phyloP scores from a whole-genome alignment of 1,140 invertebrate genomes.

The Drosophila erecta region DNA sequence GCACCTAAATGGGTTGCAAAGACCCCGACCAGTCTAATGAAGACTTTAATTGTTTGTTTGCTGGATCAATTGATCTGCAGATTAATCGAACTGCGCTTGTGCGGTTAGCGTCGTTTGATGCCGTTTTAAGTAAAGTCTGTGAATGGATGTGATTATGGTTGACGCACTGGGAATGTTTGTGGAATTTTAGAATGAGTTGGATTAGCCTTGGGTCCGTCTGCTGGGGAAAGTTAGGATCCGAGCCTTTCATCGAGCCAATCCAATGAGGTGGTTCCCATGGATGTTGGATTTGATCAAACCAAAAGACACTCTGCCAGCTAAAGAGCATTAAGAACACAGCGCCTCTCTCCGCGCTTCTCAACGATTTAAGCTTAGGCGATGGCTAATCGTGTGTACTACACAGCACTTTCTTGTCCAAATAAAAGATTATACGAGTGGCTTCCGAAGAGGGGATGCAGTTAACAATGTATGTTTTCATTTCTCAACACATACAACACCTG shows the following conservation, averaged over 20 bases:
- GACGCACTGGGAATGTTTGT: conserved; percentile 31
- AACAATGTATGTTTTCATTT: conserved; percentile 15
- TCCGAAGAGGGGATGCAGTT: conserved; percentile 12
- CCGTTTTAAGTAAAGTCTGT: conserved; percentile 52
- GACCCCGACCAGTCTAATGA: conserved; percentile 56
- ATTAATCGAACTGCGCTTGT: conserved; percentile 41
- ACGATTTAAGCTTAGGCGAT: neutral
- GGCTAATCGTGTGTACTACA: conserved; percentile 8
- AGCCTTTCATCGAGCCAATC: conserved; percentile 6
- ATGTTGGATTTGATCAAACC: conserved; percentile 27
- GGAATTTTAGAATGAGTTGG: conserved; percentile 37
- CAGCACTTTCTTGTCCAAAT: conserved; percentile 22
- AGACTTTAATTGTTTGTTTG: conserved; percentile 71
- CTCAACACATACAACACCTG: conserved; percentile 35
- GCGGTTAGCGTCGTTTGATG: conserved; percentile 54
- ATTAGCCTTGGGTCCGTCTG: conserved; percentile 23
- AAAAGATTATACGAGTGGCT: conserved; percentile 13
- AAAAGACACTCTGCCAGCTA: conserved; percentile 6
- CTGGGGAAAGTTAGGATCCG: conserved; percentile 25
- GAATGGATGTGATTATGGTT: conserved; percentile 39
- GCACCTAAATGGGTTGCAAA: conserved; percentile 61
- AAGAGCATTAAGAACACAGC: neutral
- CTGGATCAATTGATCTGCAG: conserved; percentile 29
- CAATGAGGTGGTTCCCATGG: conserved; percentile 33
- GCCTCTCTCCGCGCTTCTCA: conserved; percentile 14